Conservation (phyloP, 2,888 invertebrate genomes). For the Emmelina monodactyla region DNA sequence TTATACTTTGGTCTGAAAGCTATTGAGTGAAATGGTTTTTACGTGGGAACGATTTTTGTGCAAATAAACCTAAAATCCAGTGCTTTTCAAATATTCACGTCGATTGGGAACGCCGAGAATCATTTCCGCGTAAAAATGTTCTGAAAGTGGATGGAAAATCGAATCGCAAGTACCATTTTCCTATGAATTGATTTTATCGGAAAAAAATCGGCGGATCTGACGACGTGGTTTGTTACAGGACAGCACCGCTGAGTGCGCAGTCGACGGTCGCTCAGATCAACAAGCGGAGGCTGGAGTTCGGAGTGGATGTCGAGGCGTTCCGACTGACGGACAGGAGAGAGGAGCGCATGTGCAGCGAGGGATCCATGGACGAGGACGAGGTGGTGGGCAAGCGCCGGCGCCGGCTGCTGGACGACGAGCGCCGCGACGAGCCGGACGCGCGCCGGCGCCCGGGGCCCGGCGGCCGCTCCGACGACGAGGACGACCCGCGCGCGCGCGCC, state of each 20-base stretch:
- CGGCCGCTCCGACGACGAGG: slow-evolving; percentile 57
- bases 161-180: slow-evolving; percentile 59
- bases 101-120: slow-evolving; percentile 64
- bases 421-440: slow-evolving; percentile 31
- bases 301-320: slow-evolving; percentile 58
- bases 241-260: slow-evolving; percentile 61
- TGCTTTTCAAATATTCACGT: slow-evolving; percentile 54
- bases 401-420: slow-evolving; percentile 54
- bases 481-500: slow-evolving; percentile 83
- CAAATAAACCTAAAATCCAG: slow-evolving; percentile 45
- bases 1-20: slow-evolving; percentile 57
- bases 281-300: slow-evolving; percentile 74
- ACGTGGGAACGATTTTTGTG: slow-evolving; percentile 68
- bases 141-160: slow-evolving; percentile 65
- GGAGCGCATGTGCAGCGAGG: slow-evolving; percentile 37
- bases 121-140: slow-evolving; percentile 67
- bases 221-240: slow-evolving; percentile 49
- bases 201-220: slow-evolving; percentile 23
- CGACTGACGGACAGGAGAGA: slow-evolving; percentile 40
- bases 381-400: slow-evolving; percentile 47
- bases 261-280: slow-evolving; percentile 71
- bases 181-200: slow-evolving; percentile 22
- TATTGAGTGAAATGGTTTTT: slow-evolving; percentile 68
- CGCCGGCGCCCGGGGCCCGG: slow-evolving; percentile 40
- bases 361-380: slow-evolving; percentile 56